Evolutionary conservation across 2,888 invertebrate species (phyloP).

Genomic region (Ichneumon xanthorius): DNA sequence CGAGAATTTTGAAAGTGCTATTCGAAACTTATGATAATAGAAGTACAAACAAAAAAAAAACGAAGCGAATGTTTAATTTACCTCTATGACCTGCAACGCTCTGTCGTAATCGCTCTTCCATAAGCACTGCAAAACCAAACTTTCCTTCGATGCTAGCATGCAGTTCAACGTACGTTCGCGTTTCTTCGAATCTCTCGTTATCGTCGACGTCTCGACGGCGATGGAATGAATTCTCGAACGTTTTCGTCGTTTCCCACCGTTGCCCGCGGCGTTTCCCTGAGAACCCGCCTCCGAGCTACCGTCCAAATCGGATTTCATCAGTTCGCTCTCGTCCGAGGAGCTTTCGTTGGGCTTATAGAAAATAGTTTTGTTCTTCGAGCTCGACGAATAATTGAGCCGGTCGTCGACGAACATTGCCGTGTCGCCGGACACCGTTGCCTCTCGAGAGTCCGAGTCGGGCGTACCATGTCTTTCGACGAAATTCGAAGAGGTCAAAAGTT

Average conservation of each 20-base stretch:
- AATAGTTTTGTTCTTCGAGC: constrained; percentile 68
- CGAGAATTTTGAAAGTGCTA: constrained; percentile 86
- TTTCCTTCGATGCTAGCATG: constrained; percentile 92
- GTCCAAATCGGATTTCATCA: constrained; percentile 74
- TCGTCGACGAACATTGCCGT: constrained; percentile 60
- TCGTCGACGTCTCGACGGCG: constrained; percentile 28
- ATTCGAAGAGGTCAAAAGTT: constrained; percentile 88
- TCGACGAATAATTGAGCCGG: constrained; percentile 69
- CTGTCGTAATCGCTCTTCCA: constrained; percentile 90
- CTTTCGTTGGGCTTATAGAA: constrained; percentile 76
- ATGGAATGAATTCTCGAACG: constrained; percentile 77
- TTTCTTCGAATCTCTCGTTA: constrained; percentile 72
- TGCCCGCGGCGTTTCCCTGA: constrained; percentile 84
- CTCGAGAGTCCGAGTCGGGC: constrained; percentile 83
- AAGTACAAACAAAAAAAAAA: constrained; percentile 49
- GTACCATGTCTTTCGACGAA: constrained; percentile 85
- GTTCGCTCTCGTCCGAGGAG: constrained; percentile 74
- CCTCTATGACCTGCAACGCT: constrained; percentile 93
- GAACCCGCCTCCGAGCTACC: constrained; percentile 79
- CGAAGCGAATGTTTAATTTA: constrained; percentile 81
- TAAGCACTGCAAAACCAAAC: constrained; percentile 91
- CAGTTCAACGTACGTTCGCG: constrained; percentile 86
- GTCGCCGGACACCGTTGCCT: background rate
- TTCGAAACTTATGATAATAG: constrained; percentile 85
- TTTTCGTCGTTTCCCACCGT: constrained; percentile 84